A percentile compares a stretch with the other conserved stretches of the same genome.
phyloP scores from a whole-genome alignment of 1,140 invertebrate species.

The Dufourea novaeangliae region DNA sequence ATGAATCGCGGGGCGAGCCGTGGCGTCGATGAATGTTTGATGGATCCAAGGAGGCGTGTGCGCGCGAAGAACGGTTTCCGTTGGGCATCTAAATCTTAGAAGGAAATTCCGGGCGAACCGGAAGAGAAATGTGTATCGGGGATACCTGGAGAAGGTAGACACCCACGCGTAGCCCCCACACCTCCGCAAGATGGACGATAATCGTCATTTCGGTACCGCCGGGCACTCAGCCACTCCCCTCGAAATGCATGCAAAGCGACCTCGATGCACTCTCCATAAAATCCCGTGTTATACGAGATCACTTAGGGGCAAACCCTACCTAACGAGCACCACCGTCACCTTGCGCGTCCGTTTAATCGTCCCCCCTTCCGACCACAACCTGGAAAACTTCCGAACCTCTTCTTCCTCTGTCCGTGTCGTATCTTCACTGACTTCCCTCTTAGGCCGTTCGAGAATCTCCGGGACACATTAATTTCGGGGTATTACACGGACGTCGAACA shows the following conservation, averaged over 20 bases:
- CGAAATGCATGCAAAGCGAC: conserved; percentile 77
- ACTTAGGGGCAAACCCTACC: conserved; percentile 74
- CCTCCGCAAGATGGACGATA: conserved; percentile 72
- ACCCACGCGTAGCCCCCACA: conserved; percentile 31
- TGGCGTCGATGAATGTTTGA: conserved; percentile 32
- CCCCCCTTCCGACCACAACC: conserved; percentile 24
- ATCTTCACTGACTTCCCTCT: conserved; percentile 23
- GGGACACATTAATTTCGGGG: neutral
- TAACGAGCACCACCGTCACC: conserved; percentile 65
- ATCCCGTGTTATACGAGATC: conserved; percentile 81
- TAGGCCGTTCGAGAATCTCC: neutral
- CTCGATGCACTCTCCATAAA: conserved; percentile 82
- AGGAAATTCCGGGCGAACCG: conserved; percentile 47
- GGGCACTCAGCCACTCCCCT: conserved; percentile 72
- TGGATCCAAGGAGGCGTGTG: neutral
- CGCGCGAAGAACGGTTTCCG: conserved; percentile 43
- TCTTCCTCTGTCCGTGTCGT: conserved; percentile 38
- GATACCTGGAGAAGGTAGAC: conserved; percentile 7
- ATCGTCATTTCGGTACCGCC: conserved; percentile 73
- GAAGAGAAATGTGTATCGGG: conserved; percentile 62
- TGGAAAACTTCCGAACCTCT: conserved; percentile 53
- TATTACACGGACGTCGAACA: neutral
- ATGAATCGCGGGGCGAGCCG: conserved; percentile 6
- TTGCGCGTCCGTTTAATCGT: conserved; percentile 68
- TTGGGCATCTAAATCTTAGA: conserved; percentile 32